Evolutionary conservation across 1,140 invertebrate species (phyloP).

Genomic region (Dendrolimus kikuchii): DNA sequence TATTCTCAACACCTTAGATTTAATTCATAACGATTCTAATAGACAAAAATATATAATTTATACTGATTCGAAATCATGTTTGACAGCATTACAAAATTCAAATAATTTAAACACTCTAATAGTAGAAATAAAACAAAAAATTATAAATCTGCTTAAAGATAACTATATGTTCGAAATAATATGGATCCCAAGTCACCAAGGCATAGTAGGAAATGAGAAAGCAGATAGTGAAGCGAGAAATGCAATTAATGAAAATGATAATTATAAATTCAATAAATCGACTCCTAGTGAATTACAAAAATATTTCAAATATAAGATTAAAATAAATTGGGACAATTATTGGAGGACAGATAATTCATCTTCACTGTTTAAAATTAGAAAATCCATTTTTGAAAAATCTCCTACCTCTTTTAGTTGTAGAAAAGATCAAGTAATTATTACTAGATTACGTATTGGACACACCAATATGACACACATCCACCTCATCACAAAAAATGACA

Average conservation of each 20-base stretch:
- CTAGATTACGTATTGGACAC: too few species aligned
- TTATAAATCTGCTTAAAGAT: conserved; percentile 3
- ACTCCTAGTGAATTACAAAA: conserved; percentile 4
- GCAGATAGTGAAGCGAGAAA: conserved; percentile 10
- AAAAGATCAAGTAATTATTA: too few species aligned
- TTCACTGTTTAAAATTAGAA: too few species aligned
- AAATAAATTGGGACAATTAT: conserved; percentile 1
- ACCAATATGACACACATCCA: too few species aligned
- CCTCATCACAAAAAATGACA: too few species aligned
- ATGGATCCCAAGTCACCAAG: conserved; percentile 10
- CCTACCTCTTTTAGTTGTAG: too few species aligned
- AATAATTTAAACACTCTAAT: conserved; percentile 8
- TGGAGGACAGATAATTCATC: conserved; percentile 1
- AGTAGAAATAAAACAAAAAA: conserved; percentile 6
- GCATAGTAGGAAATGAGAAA: conserved; percentile 8
- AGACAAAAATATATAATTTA: conserved; percentile 9
- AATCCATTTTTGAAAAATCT: too few species aligned
- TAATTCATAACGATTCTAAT: conserved; percentile 6
- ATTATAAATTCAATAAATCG: conserved; percentile 4
- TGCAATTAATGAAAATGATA: background rate
- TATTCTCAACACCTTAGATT: conserved; percentile 9
- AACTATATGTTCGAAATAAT: conserved; percentile 9
- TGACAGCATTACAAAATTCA: conserved; percentile 8
- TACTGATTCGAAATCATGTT: conserved; percentile 15
- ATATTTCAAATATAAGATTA: conserved; percentile 4